Evolutionary conservation across 92 coral and sea anemone species (phyloP).

Genomic region (Zoanthus solanderi): DNA sequence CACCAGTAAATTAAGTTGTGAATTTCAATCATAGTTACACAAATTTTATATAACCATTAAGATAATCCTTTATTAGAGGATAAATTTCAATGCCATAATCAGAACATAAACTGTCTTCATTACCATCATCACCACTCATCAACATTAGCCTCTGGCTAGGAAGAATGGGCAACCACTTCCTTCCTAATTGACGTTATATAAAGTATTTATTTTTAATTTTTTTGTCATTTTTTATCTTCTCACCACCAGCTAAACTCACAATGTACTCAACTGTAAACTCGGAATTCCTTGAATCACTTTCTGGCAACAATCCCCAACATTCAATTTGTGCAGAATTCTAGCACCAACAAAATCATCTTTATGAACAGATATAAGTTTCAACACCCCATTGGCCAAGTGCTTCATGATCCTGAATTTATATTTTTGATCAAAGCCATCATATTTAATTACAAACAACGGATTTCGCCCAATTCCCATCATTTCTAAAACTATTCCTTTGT

Average conservation of each 20-base stretch:
- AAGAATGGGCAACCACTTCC: too few species aligned
- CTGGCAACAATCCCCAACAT: conserved; percentile 29
- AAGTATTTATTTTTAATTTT: too few species aligned
- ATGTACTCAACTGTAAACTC: conserved; percentile 37
- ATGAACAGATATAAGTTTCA: conserved; percentile 21
- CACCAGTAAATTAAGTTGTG: not conserved
- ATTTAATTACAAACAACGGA: conserved; percentile 24
- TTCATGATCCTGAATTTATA: conserved; percentile 23
- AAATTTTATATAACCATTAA: conserved; percentile 35
- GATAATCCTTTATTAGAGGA: conserved; percentile 32
- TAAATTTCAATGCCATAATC: conserved; percentile 39
- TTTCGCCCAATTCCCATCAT: conserved; percentile 30
- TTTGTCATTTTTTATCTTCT: not conserved
- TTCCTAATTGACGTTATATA: too few species aligned
- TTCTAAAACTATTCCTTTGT: conserved; percentile 32
- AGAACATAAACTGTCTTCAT: conserved; percentile 23
- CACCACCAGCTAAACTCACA: not conserved
- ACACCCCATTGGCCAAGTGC: not conserved
- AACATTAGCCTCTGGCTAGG: not conserved
- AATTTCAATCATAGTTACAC: not conserved
- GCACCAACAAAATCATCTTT: conserved; percentile 37
- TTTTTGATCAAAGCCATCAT: conserved; percentile 40
- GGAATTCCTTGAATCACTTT: conserved; percentile 29
- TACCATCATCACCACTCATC: not conserved
- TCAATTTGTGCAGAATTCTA: conserved; percentile 27